Percentiles rank a stretch among this genome's conserved stretches.
Conservation (phyloP, 2,797 vertebrate species). For the Malacoraja senta region DNA sequence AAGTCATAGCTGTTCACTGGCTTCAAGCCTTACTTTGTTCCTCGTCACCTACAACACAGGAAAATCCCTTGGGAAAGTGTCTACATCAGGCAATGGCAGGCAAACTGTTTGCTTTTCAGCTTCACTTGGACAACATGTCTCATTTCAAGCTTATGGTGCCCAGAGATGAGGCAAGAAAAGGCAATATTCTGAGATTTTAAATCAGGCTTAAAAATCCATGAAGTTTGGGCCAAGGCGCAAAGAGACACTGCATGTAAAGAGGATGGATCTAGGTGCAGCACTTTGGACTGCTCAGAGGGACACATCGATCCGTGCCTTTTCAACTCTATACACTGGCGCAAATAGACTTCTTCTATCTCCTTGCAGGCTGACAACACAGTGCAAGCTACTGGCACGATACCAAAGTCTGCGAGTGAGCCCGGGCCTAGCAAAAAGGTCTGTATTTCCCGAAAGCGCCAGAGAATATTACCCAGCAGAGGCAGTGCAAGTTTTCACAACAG, state of each 20-base stretch:
- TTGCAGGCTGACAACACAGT: slow-evolving; percentile 33
- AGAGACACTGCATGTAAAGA: background rate
- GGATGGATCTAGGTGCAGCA: background rate
- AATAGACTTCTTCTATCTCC: slow-evolving; percentile 10
- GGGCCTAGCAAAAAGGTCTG: slow-evolving; percentile 27
- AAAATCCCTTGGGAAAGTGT: background rate
- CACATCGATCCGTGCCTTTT: background rate
- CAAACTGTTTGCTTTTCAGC: background rate
- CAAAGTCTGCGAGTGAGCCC: slow-evolving; percentile 19
- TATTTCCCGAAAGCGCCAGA: background rate
- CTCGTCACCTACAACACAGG: background rate
- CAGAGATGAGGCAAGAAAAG: background rate
- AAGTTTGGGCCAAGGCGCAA: background rate
- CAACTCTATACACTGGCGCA: background rate
- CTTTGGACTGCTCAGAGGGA: background rate
- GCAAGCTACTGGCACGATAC: slow-evolving; percentile 13
- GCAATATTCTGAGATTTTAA: background rate
- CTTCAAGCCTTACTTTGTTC: background rate
- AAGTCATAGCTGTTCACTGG: background rate
- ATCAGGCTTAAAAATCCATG: background rate
- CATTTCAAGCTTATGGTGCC: background rate
- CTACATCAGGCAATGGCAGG: background rate
- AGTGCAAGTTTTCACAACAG: background rate
- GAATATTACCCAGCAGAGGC: background rate
- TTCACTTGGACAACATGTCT: background rate